Evolutionary conservation across 2,113 vertebrate genomes (phyloP), one percentile per base, ranked within the genome.

Genomic region (Tachuris rubrigastra): DNA sequence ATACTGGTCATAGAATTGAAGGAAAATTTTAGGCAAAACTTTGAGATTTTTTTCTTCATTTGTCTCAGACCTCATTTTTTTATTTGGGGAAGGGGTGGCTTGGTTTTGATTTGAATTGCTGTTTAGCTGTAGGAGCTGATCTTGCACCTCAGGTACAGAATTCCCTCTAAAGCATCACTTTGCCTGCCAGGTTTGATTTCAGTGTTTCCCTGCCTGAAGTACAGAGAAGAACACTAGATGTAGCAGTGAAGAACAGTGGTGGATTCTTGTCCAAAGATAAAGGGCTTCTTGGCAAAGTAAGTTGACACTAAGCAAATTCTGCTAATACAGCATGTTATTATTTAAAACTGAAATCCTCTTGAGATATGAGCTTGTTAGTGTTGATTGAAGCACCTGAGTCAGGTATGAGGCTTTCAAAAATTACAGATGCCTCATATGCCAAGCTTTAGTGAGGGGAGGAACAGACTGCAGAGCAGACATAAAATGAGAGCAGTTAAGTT

Each of bases 241-340:
- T 99, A 16, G 99, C 99, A 0, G 99, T 99, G 90, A 99, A 99
- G 98, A 99, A 99, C 94, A 98, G 99, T 9, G 99, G 99, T 8
- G 98, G 99, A 58, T 98, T 99, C 96, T 96, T 99, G 90, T 99
- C 99, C 96, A 99, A 99, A 98, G 98, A 99, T 97, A 99, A 99
- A 97, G 99, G 99, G 59, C 98, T 99, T 53, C 99, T 99, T 85
- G 99, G 99, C 97, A 99, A 99, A 98, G 99, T 99, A 94, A 96
- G 97, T 95, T 69, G 50, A 59, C 21, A 50, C 84, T 12, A 76
- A 75, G 33, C 42, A 82, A 68, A 63, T 56, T 72, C 28, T 68
- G 30, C n/a, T 65, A 50, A 69, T 66, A 24, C 5, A 67, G 49
- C 20, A 30, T 23, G 19, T 52, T 55, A 7, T 12, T 56, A 28